phyloP scores from a whole-genome alignment of 1,140 invertebrate genomes.

The Lucilia cuprina region DNA sequence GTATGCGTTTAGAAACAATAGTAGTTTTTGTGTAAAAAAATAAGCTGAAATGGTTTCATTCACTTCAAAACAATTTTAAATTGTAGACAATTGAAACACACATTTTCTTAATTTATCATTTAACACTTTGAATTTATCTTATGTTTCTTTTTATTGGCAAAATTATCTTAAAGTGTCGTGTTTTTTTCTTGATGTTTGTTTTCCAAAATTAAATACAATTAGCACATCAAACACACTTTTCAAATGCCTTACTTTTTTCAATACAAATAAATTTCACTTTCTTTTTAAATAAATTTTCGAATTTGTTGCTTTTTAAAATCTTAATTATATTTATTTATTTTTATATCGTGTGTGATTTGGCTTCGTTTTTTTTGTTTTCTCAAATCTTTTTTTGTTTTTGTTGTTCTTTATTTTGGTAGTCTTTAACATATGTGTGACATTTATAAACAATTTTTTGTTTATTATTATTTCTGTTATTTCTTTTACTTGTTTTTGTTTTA shows the following conservation, averaged over 20 bases:
- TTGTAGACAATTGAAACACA: not conserved
- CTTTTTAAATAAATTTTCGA: not conserved
- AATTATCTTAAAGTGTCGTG: not conserved
- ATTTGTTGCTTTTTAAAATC: not conserved
- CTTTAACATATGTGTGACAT: constrained; percentile 5
- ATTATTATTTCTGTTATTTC: not conserved
- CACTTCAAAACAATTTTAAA: not conserved
- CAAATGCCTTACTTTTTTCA: not conserved
- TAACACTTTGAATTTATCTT: not conserved
- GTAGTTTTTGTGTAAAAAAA: not conserved
- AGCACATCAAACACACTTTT: not conserved
- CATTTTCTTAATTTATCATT: not conserved
- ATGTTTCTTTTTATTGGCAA: not conserved
- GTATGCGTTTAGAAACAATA: not conserved
- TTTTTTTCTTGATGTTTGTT: not conserved
- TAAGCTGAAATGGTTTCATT: not conserved
- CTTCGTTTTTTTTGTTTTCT: not conserved
- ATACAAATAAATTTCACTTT: not conserved
- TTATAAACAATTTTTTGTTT: not conserved
- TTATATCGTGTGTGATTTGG: not conserved
- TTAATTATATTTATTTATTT: not conserved
- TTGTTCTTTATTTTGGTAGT: not conserved
- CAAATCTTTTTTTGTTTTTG: not conserved
- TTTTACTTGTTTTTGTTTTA: not conserved
- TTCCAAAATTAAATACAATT: not conserved